Evolutionary conservation across 1,140 invertebrate genomes (phyloP).

Genomic region (Caenorhabditis inopinata): DNA sequence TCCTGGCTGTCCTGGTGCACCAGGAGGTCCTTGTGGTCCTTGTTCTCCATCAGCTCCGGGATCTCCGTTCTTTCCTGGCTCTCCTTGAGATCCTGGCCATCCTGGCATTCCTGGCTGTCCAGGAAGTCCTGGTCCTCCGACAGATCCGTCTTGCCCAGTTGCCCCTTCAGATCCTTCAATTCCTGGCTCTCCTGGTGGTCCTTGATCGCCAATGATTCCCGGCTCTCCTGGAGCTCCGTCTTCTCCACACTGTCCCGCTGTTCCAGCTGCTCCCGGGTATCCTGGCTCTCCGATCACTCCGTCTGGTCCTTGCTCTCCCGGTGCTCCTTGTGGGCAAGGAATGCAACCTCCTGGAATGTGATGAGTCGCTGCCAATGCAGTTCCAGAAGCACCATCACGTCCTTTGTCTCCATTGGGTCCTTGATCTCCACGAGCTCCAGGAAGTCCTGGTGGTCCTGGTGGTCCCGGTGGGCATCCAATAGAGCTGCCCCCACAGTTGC

Average conservation of each 20-base stretch:
- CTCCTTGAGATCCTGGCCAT: slow-evolving; percentile 35
- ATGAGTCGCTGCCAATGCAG: neutral
- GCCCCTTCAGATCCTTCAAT: neutral
- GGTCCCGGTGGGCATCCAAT: slow-evolving; percentile 30
- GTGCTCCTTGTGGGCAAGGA: slow-evolving; percentile 28
- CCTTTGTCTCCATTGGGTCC: slow-evolving; percentile 29
- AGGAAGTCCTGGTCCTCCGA: slow-evolving; percentile 3
- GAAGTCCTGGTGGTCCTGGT: slow-evolving; percentile 38
- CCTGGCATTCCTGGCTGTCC: slow-evolving; percentile 22
- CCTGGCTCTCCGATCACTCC: slow-evolving; percentile 30
- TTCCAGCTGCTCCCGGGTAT: slow-evolving; percentile 9
- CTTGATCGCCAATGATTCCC: slow-evolving; percentile 30
- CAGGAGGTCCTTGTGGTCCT: slow-evolving; percentile 29
- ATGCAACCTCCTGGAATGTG: slow-evolving; percentile 34
- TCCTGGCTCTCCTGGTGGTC: slow-evolving; percentile 34
- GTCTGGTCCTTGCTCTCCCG: slow-evolving; percentile 22
- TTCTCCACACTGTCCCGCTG: slow-evolving; percentile 24
- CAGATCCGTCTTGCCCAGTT: slow-evolving; percentile 22
- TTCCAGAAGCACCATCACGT: slow-evolving; percentile 31
- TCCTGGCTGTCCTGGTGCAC: slow-evolving; percentile 31
- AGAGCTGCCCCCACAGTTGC: slow-evolving; percentile 12
- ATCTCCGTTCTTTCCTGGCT: slow-evolving; percentile 32
- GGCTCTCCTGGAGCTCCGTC: slow-evolving; percentile 35
- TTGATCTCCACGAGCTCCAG: slow-evolving; percentile 33
- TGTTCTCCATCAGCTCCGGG: slow-evolving; percentile 28